Base-by-base conservation (phyloP, 2,797 vertebrate species). In the Arctocebus calabarensis region DNA sequence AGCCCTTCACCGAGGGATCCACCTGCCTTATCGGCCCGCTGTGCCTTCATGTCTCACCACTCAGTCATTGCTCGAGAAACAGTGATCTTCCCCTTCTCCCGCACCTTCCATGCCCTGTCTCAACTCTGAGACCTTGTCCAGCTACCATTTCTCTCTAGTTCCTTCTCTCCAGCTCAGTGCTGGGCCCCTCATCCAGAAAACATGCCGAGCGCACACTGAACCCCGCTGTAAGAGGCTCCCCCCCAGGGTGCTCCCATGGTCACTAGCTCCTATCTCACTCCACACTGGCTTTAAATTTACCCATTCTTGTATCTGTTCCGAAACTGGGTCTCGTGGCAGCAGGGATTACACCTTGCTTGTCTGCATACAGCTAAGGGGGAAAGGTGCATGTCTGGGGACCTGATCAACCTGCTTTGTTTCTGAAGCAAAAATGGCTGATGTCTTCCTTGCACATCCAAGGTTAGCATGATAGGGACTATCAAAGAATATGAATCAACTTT, bases 41-140 rank as follows among this genome's bases (percentile, higher is more conserved):
- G 14, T 1, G 7, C 11, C 34, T 3, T 32, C 5, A 0, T 23
- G 14, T 37, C 27, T 48, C 73, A 7, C 16, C 5, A 27, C n/a
- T 52, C 90, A 27, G 17, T 14, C 37, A 43, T 68, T 22, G 12
- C 66, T 34, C 17, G 13, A 16, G 66, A 78, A 59, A 55, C 5
- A 23, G 5, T 5, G 34, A 61, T 25, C 13, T 75, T 1, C 3
- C 14, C 11, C 27, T 9, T 4, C 8, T 13, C 8, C 17, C 8
- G 2, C 5, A 11, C 2, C 1, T 17, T 10, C 4, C 2, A 40
- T 2, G 12, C 5, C 17, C 10, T 20, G 64, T 22, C 27, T 48
- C 34, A 29, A 11, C 37, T 27, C 52, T 66, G 34, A 22, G 79
- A 37, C 55, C 40, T 55, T 2, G 17, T 32, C 25, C 3, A 40